Conservation (phyloP, 2,797 vertebrate species). For the Echiichthys vipera region DNA sequence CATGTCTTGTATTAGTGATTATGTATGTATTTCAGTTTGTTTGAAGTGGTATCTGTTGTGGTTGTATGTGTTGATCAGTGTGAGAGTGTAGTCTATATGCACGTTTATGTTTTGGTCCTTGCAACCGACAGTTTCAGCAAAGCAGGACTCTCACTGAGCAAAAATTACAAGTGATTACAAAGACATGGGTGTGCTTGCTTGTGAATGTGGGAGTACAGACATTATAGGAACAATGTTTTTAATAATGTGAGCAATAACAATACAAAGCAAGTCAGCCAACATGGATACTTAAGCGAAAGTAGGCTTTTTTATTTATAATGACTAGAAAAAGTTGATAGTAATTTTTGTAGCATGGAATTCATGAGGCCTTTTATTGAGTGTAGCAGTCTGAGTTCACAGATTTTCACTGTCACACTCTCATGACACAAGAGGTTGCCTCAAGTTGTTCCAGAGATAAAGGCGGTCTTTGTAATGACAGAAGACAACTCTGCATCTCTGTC, state of each 20-base stretch:
- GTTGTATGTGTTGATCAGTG: background rate
- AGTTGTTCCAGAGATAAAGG: slow-evolving; percentile 68
- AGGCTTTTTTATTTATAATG: background rate
- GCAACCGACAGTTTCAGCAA: background rate
- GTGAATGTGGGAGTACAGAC: background rate
- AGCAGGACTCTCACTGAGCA: background rate
- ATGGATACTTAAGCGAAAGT: slow-evolving; percentile 12
- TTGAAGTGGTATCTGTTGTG: background rate
- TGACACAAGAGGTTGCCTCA: slow-evolving; percentile 62
- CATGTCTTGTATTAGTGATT: background rate
- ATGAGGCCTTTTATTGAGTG: slow-evolving; percentile 24
- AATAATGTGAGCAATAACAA: background rate
- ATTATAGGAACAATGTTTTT: background rate
- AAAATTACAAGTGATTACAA: background rate
- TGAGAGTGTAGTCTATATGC: background rate
- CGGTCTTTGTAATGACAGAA: slow-evolving; percentile 57
- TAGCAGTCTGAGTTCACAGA: slow-evolving; percentile 42
- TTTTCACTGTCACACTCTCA: slow-evolving; percentile 51
- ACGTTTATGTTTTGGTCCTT: background rate
- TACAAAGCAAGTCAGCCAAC: background rate
- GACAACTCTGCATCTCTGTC: slow-evolving; percentile 66
- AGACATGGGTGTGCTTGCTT: background rate
- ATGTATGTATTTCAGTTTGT: background rate
- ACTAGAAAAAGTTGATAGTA: slow-evolving; percentile 20
- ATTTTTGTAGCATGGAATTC: slow-evolving; percentile 18